Evolutionary conservation across 92 coral and sea anemone species (phyloP).

Genomic region (Muricea muricata): DNA sequence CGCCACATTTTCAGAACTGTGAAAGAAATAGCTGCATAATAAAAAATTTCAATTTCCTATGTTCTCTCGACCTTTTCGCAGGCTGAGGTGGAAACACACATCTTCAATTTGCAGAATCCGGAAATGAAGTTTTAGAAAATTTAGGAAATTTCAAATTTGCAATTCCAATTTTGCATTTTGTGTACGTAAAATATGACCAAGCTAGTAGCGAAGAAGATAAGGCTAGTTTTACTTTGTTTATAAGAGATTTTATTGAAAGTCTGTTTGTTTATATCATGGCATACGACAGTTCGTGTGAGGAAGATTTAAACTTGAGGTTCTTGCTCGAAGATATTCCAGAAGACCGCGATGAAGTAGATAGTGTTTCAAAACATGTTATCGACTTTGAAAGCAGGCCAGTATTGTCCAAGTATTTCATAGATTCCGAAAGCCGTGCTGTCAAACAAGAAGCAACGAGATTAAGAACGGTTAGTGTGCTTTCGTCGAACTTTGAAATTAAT

Average conservation of each 20-base stretch:
- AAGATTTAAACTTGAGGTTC: not conserved
- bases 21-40: not conserved
- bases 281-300: conserved; percentile 11
- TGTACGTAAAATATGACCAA: too few relatives aligned
- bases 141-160: too few relatives aligned
- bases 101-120: not conserved
- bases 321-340: not conserved
- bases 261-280: conserved; percentile 19
- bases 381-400: not conserved
- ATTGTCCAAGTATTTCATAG: conserved; percentile 8
- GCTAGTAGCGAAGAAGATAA: too few relatives aligned
- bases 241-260: too few relatives aligned
- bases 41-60: not conserved
- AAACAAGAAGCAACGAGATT: not conserved
- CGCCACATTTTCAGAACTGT: too few relatives aligned
- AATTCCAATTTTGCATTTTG: too few relatives aligned
- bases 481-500: not conserved
- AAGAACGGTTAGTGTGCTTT: conserved; percentile 18
- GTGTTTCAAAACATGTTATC: conserved; percentile 11
- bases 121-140: too few relatives aligned
- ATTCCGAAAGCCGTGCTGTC: conserved; percentile 8
- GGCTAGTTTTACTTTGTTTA: too few relatives aligned
- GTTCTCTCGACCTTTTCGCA: not conserved
- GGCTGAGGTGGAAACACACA: not conserved
- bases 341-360: conserved; percentile 17